A percentile compares a stretch with the other conserved stretches of the same genome.
phyloP scores from a whole-genome alignment of 2,797 vertebrate genomes.

The Urocyon cinereoargenteus region DNA sequence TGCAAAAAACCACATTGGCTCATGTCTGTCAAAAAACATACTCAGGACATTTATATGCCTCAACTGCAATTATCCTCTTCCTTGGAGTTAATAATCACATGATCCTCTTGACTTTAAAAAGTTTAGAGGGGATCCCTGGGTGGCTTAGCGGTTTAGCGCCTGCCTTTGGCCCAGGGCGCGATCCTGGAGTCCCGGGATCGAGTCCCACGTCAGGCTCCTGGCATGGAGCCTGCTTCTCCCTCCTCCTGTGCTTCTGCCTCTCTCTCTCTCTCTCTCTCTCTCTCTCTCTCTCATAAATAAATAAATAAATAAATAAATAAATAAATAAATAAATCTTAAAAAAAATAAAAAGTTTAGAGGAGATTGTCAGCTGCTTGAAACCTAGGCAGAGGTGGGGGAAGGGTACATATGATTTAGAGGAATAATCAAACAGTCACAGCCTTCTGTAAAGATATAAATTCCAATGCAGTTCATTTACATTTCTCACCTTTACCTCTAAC shows the following conservation, averaged over 20 bases:
- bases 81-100: not conserved
- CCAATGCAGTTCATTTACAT: not conserved
- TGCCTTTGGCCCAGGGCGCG: no score
- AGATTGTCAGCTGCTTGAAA: not conserved
- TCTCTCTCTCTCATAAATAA: no score
- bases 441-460: not conserved
- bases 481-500: not conserved
- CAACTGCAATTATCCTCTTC: not conserved
- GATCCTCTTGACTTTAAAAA: not conserved
- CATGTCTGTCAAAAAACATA: slow-evolving; percentile 41
- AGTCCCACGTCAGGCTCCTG: no score
- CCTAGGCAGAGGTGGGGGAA: not conserved
- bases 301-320: no score
- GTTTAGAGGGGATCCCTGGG: no score
- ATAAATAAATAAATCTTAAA: no score
- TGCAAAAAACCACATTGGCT: slow-evolving; percentile 9
- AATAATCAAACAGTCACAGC: not conserved
- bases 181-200: no score
- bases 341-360: not conserved
- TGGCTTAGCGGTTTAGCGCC: no score
- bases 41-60: not conserved
- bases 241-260: no score
- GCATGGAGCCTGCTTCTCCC: no score
- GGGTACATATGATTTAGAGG: not conserved
- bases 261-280: no score